These are phyloP conservation scores for Meiosimyza decipiens DNA, from an alignment of 2,888 invertebrate species.

Conservation along the genomic window DNA sequence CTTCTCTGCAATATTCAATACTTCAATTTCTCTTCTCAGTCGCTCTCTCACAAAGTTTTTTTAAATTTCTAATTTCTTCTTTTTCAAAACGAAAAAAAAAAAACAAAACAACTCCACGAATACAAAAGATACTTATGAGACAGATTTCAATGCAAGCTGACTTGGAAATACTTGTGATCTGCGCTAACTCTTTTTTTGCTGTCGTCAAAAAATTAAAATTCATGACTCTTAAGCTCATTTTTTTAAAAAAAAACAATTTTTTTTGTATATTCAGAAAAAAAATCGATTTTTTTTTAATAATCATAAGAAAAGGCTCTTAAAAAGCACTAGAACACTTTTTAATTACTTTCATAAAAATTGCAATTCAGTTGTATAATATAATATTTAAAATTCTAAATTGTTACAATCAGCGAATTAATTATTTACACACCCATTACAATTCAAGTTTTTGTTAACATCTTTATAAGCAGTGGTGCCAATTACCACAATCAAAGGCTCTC, in stretches of 20 bases:
- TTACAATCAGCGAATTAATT: too few relatives aligned
- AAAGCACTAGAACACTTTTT: too few relatives aligned
- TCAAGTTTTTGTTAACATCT: too few relatives aligned
- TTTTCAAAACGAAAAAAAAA: not conserved
- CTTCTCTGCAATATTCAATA: slow-evolving; percentile 16
- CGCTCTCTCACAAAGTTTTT: not conserved
- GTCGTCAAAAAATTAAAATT: not conserved
- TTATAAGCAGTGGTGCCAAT: too few relatives aligned
- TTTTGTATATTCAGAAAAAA: too few relatives aligned
- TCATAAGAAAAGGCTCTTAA: too few relatives aligned
- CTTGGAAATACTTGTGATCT: slow-evolving; percentile 62
- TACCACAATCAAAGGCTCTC: too few relatives aligned
- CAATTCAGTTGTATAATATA: too few relatives aligned
- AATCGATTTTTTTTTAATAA: too few relatives aligned
- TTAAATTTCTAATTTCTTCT: slow-evolving; percentile 18
- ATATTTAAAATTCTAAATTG: too few relatives aligned
- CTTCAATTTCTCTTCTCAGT: slow-evolving; percentile 19
- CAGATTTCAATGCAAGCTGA: slow-evolving; percentile 65
- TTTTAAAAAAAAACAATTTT: not conserved
- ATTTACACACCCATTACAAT: too few relatives aligned
- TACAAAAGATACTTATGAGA: slow-evolving; percentile 65
- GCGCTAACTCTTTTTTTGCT: slow-evolving; percentile 20
- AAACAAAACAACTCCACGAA: slow-evolving; percentile 18
- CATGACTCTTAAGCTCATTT: not conserved
- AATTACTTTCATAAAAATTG: too few relatives aligned